These are phyloP conservation scores for Premnoplex brunnescens DNA, from an alignment of 2,797 vertebrate genomes.

Conservation along the genomic window DNA sequence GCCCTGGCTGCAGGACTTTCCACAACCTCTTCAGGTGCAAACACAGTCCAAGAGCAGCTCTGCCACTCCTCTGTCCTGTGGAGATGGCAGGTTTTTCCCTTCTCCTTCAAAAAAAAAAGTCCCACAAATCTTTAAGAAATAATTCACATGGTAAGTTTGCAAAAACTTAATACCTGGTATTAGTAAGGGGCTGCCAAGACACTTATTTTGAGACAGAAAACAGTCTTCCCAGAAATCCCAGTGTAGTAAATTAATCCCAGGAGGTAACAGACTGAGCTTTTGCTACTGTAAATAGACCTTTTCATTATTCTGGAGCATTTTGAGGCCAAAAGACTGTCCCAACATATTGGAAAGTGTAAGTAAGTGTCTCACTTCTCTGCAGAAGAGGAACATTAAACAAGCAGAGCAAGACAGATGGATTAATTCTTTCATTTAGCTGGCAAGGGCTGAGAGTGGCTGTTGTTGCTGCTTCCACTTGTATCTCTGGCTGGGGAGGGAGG, in stretches of 20 bases:
- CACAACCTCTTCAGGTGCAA: neutral
- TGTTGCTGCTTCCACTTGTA: neutral
- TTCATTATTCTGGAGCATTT: slow-evolving; percentile 60
- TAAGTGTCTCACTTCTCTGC: slow-evolving; percentile 45
- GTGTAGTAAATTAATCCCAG: slow-evolving; percentile 62
- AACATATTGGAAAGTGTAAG: slow-evolving; percentile 41
- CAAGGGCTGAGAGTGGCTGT: neutral
- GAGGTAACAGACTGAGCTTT: slow-evolving; percentile 38
- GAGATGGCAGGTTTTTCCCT: neutral
- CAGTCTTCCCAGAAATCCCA: slow-evolving; percentile 24
- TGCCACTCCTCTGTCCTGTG: too few species aligned
- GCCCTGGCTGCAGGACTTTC: neutral
- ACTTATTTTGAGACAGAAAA: neutral
- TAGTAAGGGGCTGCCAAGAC: neutral
- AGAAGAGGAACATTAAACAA: slow-evolving; percentile 9
- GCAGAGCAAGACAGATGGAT: neutral
- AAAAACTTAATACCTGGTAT: neutral
- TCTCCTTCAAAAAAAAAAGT: neutral
- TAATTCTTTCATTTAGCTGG: neutral
- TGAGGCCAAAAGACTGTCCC: slow-evolving; percentile 58
- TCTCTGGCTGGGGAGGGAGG: neutral
- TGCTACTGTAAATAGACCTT: slow-evolving; percentile 68
- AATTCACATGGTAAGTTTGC: neutral
- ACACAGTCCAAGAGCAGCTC: neutral
- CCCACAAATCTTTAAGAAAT: neutral